Percentiles rank a stretch among this genome's conserved stretches.
These are phyloP conservation scores for Galeopterus variegatus DNA, from an alignment of 2,113 vertebrate species.

Conservation along the genomic window DNA sequence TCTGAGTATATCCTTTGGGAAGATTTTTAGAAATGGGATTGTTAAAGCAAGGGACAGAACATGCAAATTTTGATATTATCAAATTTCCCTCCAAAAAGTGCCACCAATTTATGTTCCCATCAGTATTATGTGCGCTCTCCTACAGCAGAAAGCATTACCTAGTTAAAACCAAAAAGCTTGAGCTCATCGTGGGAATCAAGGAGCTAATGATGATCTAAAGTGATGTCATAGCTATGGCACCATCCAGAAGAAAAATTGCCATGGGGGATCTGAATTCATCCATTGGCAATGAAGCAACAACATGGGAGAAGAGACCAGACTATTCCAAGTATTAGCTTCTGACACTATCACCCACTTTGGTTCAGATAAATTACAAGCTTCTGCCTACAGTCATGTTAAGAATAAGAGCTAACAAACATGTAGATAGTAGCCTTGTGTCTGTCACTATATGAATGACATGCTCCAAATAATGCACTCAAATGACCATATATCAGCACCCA, in stretches of 20 bases:
- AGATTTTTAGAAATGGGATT: conserved; percentile 35
- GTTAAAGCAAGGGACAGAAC: neutral
- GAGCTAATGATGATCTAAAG: neutral
- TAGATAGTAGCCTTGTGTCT: neutral
- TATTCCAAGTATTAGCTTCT: neutral
- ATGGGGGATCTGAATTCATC: neutral
- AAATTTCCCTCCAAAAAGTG: neutral
- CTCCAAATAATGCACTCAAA: neutral
- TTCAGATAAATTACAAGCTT: neutral
- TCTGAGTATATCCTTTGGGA: neutral
- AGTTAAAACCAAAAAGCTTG: neutral
- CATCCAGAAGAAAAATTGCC: neutral
- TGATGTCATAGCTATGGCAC: neutral
- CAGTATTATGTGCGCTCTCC: neutral
- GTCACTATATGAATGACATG: neutral
- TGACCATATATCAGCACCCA: neutral
- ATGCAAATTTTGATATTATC: neutral
- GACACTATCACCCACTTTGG: neutral
- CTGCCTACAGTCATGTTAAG: neutral
- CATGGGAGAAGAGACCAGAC: neutral
- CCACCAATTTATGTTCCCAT: neutral
- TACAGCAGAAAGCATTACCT: neutral
- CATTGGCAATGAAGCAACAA: neutral
- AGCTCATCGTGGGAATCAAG: neutral
- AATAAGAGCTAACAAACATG: neutral